These are phyloP conservation scores for Mesocricetus auratus DNA, from an alignment of 2,113 vertebrate species.

Conservation along the genomic window DNA sequence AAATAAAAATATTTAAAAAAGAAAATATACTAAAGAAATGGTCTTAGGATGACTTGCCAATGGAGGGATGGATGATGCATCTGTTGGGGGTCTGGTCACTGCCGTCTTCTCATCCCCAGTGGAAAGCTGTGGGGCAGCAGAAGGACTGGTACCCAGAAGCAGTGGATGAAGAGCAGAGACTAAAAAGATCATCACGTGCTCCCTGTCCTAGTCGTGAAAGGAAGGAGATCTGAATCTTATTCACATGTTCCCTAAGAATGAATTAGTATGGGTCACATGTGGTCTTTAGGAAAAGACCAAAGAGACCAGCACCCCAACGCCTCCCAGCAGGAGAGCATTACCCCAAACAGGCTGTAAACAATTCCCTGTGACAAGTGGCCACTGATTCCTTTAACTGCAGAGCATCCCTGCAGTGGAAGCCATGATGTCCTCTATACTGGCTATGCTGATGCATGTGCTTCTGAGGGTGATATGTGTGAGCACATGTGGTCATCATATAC, in stretches of 20 bases:
- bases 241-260: neutral
- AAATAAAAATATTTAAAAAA: too few relatives aligned
- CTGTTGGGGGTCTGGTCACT: neutral
- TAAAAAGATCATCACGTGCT: neutral
- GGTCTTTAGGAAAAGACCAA: too few relatives aligned
- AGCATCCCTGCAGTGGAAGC: neutral
- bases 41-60: neutral
- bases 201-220: neutral
- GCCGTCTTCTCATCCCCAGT: fast-evolving
- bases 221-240: neutral
- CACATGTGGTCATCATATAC: fast-evolving
- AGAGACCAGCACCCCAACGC: neutral
- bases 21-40: constrained; percentile 45
- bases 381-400: neutral
- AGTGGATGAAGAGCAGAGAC: neutral
- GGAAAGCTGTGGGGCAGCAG: neutral
- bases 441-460: neutral
- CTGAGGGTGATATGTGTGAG: neutral
- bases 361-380: neutral
- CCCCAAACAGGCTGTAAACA: neutral
- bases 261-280: neutral
- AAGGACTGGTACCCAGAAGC: neutral
- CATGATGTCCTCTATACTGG: neutral
- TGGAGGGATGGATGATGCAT: too few relatives aligned
- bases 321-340: neutral